Evolutionary conservation across 1,140 invertebrate species (phyloP).

Genomic region (Danaus melanippus): DNA sequence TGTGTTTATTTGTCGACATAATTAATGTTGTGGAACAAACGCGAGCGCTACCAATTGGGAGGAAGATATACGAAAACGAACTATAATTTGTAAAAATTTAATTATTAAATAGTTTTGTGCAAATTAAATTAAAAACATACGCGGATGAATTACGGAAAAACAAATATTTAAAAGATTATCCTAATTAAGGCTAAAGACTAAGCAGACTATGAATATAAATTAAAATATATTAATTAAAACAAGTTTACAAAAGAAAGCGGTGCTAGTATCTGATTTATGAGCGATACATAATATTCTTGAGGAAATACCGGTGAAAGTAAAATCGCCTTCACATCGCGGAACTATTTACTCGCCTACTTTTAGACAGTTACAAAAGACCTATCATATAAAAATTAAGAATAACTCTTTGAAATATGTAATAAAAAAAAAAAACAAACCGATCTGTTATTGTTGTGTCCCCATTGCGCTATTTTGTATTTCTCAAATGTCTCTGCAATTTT

Average conservation of each 20-base stretch:
- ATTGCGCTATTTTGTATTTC: slow-evolving; percentile 60
- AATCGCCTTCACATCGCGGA: slow-evolving; percentile 6
- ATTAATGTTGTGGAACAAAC: no score
- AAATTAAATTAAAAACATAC: no score
- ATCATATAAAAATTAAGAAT: background rate
- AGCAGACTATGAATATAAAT: background rate
- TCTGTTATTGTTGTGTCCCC: slow-evolving; percentile 44
- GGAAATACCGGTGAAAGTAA: slow-evolving; percentile 30
- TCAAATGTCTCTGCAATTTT: slow-evolving; percentile 66
- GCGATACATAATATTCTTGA: slow-evolving; percentile 12
- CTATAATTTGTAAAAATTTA: no score
- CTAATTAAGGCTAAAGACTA: background rate
- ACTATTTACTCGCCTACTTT: slow-evolving; percentile 3
- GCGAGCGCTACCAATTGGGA: no score
- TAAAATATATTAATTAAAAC: background rate
- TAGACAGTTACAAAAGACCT: no score
- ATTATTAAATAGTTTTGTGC: no score
- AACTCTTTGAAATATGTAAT: slow-evolving; percentile 14
- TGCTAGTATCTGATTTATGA: slow-evolving; percentile 2
- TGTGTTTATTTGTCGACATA: no score
- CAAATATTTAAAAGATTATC: no score
- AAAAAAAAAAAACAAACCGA: slow-evolving; percentile 37
- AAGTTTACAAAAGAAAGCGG: background rate
- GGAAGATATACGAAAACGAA: no score
- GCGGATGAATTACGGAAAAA: no score